A percentile compares a stretch with the other conserved stretches of the same genome.
These are phyloP conservation scores for Trachythela sp. DNA, from an alignment of 64 coral and sea anemone species.

Conservation along the genomic window DNA sequence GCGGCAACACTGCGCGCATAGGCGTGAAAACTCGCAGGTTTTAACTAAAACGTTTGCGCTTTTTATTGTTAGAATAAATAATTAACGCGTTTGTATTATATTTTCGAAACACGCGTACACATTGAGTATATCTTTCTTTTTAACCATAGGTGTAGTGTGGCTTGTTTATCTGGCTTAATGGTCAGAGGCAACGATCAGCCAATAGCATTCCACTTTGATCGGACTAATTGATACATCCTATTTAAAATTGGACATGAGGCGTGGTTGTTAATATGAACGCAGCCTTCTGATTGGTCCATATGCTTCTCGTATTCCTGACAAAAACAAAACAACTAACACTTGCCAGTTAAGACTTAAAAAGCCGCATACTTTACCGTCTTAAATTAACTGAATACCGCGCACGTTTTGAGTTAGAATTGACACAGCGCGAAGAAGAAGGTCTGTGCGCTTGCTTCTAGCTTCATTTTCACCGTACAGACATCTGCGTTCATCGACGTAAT, in stretches of 20 bases:
- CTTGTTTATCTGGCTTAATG: background rate
- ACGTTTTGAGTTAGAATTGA: background rate
- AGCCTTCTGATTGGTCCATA: background rate
- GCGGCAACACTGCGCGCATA: background rate
- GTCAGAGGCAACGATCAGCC: background rate
- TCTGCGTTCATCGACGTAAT: too few relatives aligned
- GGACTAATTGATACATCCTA: conserved; percentile 22
- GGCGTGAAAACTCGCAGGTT: background rate
- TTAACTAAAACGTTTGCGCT: background rate
- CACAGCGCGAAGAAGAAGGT: background rate
- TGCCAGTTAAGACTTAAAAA: background rate
- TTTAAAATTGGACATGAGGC: conserved; percentile 23
- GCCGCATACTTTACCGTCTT: conserved; percentile 22
- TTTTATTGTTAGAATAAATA: background rate
- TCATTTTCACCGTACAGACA: too few relatives aligned
- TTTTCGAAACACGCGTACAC: background rate
- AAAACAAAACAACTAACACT: conserved; percentile 18
- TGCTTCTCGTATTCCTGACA: background rate
- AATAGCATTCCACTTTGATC: background rate
- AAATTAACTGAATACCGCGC: conserved; percentile 16
- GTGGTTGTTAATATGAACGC: conserved; percentile 24
- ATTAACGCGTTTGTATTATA: background rate
- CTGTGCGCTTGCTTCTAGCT: too few relatives aligned
- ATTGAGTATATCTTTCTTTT: background rate
- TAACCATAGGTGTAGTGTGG: background rate